A percentile compares a stretch with the other conserved stretches of the same genome.
These are phyloP conservation scores for Otolemur crassicaudatus DNA, from an alignment of 2,797 vertebrate species.

Conservation along the genomic window DNA sequence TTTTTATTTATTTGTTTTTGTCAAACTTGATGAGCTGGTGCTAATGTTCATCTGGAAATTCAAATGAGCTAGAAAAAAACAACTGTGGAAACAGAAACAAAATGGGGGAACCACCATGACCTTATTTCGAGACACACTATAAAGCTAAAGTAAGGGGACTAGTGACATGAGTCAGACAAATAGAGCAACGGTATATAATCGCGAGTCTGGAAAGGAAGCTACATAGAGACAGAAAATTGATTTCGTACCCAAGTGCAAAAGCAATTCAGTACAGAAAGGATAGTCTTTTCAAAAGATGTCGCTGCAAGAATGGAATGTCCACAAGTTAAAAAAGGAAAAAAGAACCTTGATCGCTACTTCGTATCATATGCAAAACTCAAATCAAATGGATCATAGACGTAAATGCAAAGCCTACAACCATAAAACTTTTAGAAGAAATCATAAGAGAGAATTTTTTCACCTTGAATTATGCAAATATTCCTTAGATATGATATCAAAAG, in stretches of 20 bases:
- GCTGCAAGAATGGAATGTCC: not conserved
- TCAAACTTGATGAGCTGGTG: not conserved
- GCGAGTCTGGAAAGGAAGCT: not conserved
- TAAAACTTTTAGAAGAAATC: not conserved
- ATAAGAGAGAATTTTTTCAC: not conserved
- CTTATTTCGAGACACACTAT: not conserved
- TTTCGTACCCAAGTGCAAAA: not conserved
- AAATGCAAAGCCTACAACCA: not conserved
- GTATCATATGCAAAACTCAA: not conserved
- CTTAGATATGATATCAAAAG: not conserved
- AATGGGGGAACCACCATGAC: not conserved
- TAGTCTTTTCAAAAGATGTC: not conserved
- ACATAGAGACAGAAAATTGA: not conserved
- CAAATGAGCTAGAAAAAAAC: slow-evolving; percentile 12
- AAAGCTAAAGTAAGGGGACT: not conserved
- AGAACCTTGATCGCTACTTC: not conserved
- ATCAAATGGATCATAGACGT: not conserved
- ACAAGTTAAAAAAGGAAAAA: not conserved
- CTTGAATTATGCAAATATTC: not conserved
- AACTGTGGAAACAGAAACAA: not conserved
- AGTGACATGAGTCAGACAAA: not conserved
- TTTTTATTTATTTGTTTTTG: not conserved
- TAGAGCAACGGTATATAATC: not conserved
- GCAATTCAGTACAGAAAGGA: not conserved
- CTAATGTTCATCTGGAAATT: not conserved